Evolutionary conservation across 2,888 invertebrate species (phyloP).

Genomic region (Zhuqinia jingwanae): DNA sequence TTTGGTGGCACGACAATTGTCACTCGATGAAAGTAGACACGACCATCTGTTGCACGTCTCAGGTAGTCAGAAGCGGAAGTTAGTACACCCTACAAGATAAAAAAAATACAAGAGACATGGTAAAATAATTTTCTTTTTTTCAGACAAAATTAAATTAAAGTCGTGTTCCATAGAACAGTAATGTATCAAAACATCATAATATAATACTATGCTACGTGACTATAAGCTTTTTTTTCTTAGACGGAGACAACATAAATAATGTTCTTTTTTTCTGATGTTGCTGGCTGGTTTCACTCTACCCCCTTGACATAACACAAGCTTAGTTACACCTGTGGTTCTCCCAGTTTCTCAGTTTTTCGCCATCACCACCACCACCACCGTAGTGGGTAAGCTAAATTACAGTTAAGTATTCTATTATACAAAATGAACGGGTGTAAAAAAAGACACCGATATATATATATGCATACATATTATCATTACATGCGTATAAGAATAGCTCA

Average conservation of each 20-base stretch:
- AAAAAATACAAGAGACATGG: conserved; percentile 78
- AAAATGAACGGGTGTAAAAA: neutral
- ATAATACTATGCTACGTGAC: neutral
- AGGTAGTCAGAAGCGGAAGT: conserved; percentile 84
- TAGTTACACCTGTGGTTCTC: conserved; percentile 34
- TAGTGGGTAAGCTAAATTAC: conserved; percentile 4
- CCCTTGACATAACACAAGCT: neutral
- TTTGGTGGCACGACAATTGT: conserved; percentile 84
- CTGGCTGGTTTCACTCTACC: neutral
- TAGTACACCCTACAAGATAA: conserved; percentile 83
- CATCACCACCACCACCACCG: too few species aligned
- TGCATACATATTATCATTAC: too few species aligned
- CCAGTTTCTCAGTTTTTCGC: too few species aligned
- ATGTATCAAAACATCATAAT: conserved; percentile 24
- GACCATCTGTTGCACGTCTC: conserved; percentile 84
- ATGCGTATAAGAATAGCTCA: neutral
- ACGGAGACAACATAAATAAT: neutral
- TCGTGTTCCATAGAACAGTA: conserved; percentile 26
- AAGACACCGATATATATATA: neutral
- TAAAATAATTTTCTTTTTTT: too few species aligned
- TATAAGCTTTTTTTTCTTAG: neutral
- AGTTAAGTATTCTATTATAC: conserved; percentile 12
- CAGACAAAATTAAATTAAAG: conserved; percentile 61
- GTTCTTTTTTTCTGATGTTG: neutral
- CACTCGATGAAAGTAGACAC: conserved; percentile 84